These are phyloP conservation scores for Branchipolynoe longqiensis DNA, from an alignment of 2,888 invertebrate species.

Conservation along the genomic window DNA sequence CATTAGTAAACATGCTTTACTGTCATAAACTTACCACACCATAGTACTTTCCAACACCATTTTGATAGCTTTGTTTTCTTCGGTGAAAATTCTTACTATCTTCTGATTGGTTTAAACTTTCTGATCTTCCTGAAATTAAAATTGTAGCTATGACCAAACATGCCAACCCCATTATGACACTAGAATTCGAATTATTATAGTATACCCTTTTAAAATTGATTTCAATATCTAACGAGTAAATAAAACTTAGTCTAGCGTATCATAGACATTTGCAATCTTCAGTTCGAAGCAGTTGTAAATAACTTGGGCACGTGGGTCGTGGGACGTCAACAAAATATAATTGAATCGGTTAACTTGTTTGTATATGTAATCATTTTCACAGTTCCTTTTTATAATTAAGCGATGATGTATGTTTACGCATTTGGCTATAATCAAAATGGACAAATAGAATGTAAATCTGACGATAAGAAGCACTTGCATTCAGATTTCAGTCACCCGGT, in stretches of 20 bases:
- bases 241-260: too few relatives aligned
- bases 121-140: too few relatives aligned
- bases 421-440: background rate
- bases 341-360: too few relatives aligned
- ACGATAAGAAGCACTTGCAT: background rate
- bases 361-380: too few relatives aligned
- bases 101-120: background rate
- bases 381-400: too few relatives aligned
- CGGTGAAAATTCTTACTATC: background rate
- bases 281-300: background rate
- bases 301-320: background rate
- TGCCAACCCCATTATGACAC: too few relatives aligned
- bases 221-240: too few relatives aligned
- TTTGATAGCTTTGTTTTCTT: constrained; percentile 82
- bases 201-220: too few relatives aligned
- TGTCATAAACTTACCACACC: constrained; percentile 93
- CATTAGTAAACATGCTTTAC: too few relatives aligned
- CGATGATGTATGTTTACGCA: background rate
- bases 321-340: background rate
- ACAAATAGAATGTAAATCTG: background rate
- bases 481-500: background rate
- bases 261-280: background rate
- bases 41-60: constrained; percentile 99
- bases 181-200: too few relatives aligned
- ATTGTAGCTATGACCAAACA: too few relatives aligned